Conservation (phyloP, 1,140 invertebrate genomes). For the Daktulosphaira vitifoliae region DNA sequence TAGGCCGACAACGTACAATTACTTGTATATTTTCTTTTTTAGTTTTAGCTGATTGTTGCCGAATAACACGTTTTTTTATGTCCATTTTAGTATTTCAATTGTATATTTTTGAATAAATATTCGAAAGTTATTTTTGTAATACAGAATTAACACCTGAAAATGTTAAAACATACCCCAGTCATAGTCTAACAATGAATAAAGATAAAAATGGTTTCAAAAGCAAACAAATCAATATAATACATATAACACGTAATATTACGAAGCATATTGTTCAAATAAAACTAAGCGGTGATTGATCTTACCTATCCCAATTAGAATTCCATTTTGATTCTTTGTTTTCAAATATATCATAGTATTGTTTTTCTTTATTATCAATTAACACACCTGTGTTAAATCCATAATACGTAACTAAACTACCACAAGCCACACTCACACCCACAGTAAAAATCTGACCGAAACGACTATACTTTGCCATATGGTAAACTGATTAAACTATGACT, state of each 20-base stretch:
- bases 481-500: too few species aligned
- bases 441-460: not conserved
- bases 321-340: conserved; percentile 11
- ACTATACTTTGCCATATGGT: not conserved
- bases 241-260: not conserved
- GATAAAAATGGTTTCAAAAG: not conserved
- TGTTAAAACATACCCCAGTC: conserved; percentile 18
- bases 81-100: not conserved
- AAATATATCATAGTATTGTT: not conserved
- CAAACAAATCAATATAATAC: not conserved
- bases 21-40: conserved; percentile 72
- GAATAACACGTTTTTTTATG: conserved; percentile 1
- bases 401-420: not conserved
- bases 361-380: not conserved
- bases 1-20: conserved; percentile 79
- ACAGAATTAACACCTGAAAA: conserved; percentile 21
- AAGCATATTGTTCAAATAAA: not conserved
- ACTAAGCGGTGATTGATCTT: not conserved
- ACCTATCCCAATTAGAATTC: conserved; percentile 24
- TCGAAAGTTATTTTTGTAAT: not conserved
- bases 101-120: not conserved
- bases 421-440: not conserved
- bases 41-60: conserved; percentile 2
- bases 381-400: not conserved
- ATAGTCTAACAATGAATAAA: conserved; percentile 1